A percentile compares a stretch with the other conserved stretches of the same genome.
Evolutionary conservation across 2,888 invertebrate genomes (phyloP).

Genomic region (Hirtodrosophila alboralis): DNA sequence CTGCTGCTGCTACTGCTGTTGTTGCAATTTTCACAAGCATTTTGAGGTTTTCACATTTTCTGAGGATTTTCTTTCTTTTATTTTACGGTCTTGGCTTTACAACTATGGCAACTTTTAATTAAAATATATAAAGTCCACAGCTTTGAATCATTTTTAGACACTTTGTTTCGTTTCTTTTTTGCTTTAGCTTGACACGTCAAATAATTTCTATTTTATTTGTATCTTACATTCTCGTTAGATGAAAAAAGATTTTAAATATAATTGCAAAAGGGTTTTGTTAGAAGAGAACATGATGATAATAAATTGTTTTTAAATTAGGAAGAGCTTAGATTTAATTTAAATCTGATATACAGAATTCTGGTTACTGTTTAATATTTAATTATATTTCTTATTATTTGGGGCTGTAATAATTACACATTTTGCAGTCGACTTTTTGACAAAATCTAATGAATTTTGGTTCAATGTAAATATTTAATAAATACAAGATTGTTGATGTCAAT

Average conservation of each 20-base stretch:
- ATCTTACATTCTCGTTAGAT: conserved; percentile 3
- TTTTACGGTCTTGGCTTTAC: conserved; percentile 43
- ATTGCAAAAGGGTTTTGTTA: conserved; percentile 14
- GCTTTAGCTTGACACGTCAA: conserved; percentile 9
- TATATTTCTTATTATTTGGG: too few relatives aligned
- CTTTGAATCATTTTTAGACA: conserved; percentile 24
- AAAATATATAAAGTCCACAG: conserved; percentile 46
- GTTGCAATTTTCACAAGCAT: conserved; percentile 39
- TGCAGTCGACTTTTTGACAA: too few relatives aligned
- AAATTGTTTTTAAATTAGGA: too few relatives aligned
- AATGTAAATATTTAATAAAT: too few relatives aligned
- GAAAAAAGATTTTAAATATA: conserved; percentile 7
- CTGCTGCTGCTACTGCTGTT: conserved; percentile 14
- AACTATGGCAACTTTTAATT: conserved; percentile 73
- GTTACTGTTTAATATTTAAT: too few relatives aligned
- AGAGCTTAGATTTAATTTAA: too few relatives aligned
- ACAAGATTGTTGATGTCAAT: too few relatives aligned
- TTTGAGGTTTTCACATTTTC: conserved; percentile 45
- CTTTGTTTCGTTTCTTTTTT: conserved; percentile 16
- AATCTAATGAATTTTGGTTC: too few relatives aligned
- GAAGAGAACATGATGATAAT: too few relatives aligned
- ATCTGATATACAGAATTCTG: too few relatives aligned
- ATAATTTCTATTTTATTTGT: conserved; percentile 21
- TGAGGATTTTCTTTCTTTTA: conserved; percentile 27
- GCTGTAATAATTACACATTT: too few relatives aligned